Evolutionary conservation across 2,888 invertebrate genomes (phyloP).

Genomic region (Odontocerum albicorne): DNA sequence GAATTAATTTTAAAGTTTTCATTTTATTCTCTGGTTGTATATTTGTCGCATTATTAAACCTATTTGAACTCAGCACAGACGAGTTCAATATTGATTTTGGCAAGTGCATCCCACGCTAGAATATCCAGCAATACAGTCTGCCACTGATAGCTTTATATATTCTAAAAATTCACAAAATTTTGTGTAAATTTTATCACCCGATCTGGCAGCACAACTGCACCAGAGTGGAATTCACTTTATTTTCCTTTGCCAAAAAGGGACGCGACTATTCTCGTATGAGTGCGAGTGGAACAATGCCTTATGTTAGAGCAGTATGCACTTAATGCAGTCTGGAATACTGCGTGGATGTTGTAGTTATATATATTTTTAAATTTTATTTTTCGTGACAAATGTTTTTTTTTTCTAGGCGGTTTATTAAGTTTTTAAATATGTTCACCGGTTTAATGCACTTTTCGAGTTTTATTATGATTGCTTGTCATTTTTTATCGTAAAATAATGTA

Average conservation of each 20-base stretch:
- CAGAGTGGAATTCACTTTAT: constrained; percentile 6
- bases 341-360: constrained; percentile 11
- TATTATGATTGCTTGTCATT: too few relatives aligned
- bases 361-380: neutral
- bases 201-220: constrained; percentile 8
- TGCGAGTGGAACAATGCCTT: neutral
- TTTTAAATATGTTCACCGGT: neutral
- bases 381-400: neutral
- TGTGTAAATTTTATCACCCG: neutral
- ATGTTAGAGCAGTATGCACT: constrained; percentile 2
- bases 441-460: neutral
- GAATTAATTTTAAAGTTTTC: too few relatives aligned
- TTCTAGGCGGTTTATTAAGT: neutral
- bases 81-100: too few relatives aligned
- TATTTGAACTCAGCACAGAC: too few relatives aligned
- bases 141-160: too few relatives aligned
- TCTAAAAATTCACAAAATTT: too few relatives aligned
- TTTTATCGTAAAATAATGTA: too few relatives aligned
- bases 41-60: too few relatives aligned
- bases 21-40: too few relatives aligned
- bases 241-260: constrained; percentile 15
- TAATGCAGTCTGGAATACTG: constrained; percentile 14
- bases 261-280: neutral
- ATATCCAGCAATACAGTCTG: too few relatives aligned
- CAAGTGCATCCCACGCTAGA: too few relatives aligned